These are phyloP conservation scores for Danaus plexippus DNA, from an alignment of 1,140 invertebrate genomes.

Conservation along the genomic window DNA sequence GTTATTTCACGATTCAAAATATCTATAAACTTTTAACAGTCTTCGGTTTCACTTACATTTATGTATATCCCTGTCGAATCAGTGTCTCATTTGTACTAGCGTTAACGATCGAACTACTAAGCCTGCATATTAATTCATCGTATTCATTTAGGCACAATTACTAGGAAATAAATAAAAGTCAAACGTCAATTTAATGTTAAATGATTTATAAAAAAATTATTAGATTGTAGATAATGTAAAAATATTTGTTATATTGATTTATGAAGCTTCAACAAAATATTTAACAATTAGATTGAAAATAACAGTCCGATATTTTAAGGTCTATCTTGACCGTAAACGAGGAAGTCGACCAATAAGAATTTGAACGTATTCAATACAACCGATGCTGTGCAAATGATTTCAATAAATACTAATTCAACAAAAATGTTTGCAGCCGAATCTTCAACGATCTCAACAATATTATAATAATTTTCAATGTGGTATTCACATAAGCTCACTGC, in stretches of 20 bases:
- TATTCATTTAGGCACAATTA: conserved; percentile 44
- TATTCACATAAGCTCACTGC: conserved; percentile 49
- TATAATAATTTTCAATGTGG: conserved; percentile 19
- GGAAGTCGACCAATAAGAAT: no score
- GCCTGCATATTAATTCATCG: conserved; percentile 31
- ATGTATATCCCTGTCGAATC: conserved; percentile 63
- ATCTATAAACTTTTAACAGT: conserved; percentile 67
- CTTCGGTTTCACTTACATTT: conserved; percentile 66
- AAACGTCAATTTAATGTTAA: conserved; percentile 18
- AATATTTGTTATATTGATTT: conserved; percentile 26
- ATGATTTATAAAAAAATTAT: conserved; percentile 8
- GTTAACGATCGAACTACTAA: conserved; percentile 48
- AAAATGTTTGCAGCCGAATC: conserved; percentile 5
- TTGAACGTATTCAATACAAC: no score
- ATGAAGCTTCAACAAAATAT: conserved; percentile 32
- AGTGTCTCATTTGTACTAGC: conserved; percentile 65
- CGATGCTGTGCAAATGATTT: no score
- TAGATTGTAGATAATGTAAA: conserved; percentile 10
- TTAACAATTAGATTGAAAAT: conserved; percentile 20
- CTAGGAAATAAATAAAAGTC: conserved; percentile 29
- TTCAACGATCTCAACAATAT: conserved; percentile 11
- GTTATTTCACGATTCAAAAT: conserved; percentile 47
- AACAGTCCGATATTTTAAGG: conserved; percentile 17
- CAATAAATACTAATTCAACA: background rate
- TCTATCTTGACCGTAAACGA: conserved; percentile 17